Percentiles rank a stretch among this genome's conserved stretches.
These are phyloP conservation scores for Casuarius casuarius DNA, from an alignment of 2,113 vertebrate species.

Conservation along the genomic window DNA sequence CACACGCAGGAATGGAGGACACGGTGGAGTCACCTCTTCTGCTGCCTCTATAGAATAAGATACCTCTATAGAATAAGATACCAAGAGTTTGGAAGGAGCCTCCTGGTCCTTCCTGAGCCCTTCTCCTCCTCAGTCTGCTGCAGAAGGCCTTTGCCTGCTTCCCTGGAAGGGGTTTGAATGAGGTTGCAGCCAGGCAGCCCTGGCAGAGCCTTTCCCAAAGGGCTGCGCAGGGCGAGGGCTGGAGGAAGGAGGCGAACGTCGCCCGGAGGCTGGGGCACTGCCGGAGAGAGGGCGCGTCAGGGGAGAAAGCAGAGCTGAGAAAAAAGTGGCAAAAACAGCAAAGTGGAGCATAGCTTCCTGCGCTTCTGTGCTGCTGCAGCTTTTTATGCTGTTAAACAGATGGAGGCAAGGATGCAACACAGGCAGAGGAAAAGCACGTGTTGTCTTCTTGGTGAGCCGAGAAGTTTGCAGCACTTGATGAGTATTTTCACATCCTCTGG, in stretches of 20 bases:
- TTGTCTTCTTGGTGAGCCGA: neutral
- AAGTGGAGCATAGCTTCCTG: neutral
- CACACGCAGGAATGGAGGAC: neutral
- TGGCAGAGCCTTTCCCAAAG: neutral
- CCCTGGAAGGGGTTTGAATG: neutral
- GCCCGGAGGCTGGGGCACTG: rapidly evolving
- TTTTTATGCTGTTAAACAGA: neutral
- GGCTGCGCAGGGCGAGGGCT: neutral
- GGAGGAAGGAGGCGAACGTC: neutral
- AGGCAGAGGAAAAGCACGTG: neutral
- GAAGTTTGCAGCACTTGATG: neutral
- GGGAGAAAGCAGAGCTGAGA: neutral
- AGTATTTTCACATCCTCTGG: neutral
- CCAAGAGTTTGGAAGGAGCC: neutral
- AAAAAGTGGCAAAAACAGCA: neutral
- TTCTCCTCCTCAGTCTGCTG: neutral
- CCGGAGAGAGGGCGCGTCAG: neutral
- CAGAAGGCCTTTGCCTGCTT: neutral
- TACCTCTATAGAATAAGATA: neutral
- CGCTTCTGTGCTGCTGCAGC: neutral
- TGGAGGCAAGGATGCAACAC: neutral
- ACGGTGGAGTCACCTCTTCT: neutral
- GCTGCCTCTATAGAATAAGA: neutral
- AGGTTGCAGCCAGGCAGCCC: neutral
- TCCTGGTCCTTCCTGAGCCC: neutral